Evolutionary conservation across 2,888 invertebrate genomes (phyloP), one percentile per base, ranked within the genome.

Genomic region (Pecten maximus): DNA sequence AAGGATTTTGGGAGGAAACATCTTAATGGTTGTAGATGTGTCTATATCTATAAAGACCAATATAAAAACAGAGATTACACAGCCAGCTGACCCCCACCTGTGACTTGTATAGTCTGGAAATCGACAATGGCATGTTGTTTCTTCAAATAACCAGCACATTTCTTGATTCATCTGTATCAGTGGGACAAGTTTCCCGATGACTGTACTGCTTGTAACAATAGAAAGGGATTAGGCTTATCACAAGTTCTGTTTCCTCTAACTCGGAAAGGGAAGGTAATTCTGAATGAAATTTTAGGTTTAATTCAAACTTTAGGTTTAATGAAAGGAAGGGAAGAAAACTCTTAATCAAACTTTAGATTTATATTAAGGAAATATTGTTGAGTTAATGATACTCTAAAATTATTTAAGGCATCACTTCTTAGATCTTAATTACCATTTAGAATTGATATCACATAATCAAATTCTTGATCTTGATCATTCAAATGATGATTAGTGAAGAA

Each of bases 21-120:
- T 35, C 28, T 74, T 74, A 74, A 74, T 74, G 74, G 23, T 74
- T 28, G 74, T 74, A 74, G 28, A 74, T 74, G 74, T 74, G 28
- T 8, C 28, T 28, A 12, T 28, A 74, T 19, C 10, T 28, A 74
- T 74, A 35, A 74, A 28, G 74, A 74, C n/a, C n/a, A n/a, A n/a
- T 8, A 35, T 6, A 35, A 23, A 35, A 28, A 28, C 60, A 23
- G 60, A 60, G 60, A 60, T 60, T 60, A 74, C 8, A 28, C 3
- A 23, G 74, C 74, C 74, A 74, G 74, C 35, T 74, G 74, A 74
- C 35, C 74, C 74, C 74, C 74, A 74, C 74, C 74, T 74, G 35
- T 28, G 35, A 28, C 35, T 74, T 74, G 74, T 74, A 60, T n/a
- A 28, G 35, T 35, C 74, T 74, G 74, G 35, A 19, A 54, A 0